Conservation (phyloP, 2,888 invertebrate genomes). For the Macrosoma leucophasiata region DNA sequence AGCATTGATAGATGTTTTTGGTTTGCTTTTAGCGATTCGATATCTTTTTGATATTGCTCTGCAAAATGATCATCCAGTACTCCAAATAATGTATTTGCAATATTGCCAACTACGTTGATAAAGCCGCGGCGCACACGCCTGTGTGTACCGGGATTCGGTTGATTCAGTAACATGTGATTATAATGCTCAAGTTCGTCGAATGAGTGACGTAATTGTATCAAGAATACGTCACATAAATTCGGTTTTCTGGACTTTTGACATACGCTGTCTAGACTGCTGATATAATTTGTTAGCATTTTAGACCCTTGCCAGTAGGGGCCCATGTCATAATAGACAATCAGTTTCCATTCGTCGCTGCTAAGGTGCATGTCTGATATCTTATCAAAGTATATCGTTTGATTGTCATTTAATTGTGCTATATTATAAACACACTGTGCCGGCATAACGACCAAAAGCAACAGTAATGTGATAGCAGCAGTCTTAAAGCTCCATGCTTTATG, state of each 20-base stretch:
- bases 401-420: conserved; percentile 1
- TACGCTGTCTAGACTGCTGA: not conserved
- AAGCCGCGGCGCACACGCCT: conserved; percentile 17
- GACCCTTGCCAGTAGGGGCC: conserved; percentile 12
- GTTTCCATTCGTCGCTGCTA: conserved; percentile 11
- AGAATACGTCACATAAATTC: conserved; percentile 1
- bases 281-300: conserved; percentile 1
- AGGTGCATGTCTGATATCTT: conserved; percentile 9
- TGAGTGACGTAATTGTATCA: not conserved
- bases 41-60: conserved; percentile 16
- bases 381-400: conserved; percentile 12
- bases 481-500: no score
- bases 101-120: conserved; percentile 21
- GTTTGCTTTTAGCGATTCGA: conserved; percentile 5
- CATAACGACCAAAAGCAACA: no score
- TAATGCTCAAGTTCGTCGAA: conserved; percentile 2
- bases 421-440: no score
- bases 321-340: conserved; percentile 13
- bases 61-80: conserved; percentile 23
- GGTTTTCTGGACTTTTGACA: conserved; percentile 2
- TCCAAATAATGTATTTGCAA: conserved; percentile 19
- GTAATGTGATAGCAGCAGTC: conserved; percentile 1
- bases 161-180: conserved; percentile 17
- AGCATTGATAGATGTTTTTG: conserved; percentile 6
- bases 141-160: no score